Base-by-base conservation (phyloP, 1,140 invertebrate genomes). In the Paramacrobiotus metropolitanus region DNA sequence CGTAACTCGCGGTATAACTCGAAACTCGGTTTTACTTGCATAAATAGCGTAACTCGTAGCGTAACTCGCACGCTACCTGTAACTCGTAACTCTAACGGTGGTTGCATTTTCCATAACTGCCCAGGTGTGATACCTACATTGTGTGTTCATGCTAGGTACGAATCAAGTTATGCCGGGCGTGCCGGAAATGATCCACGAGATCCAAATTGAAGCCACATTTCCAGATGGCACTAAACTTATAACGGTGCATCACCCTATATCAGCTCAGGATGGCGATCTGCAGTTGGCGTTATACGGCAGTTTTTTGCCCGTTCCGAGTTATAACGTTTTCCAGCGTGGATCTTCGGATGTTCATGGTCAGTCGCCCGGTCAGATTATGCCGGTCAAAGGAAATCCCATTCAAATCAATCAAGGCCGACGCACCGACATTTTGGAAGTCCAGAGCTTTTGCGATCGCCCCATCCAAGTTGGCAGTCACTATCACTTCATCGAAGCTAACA, bases 191-290 rank as follows among this genome's bases (percentile, higher is more conserved):
- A 65, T 74, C 1, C 30, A 40, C 0, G 71, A 74, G 44, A 64
- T 74, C 4, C 69, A 71, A 55, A 63, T 74, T 4, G 72, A 73
- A 60, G 71, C 68, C 21, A 73, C 72, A 1, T 74, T 74, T 65
- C 68, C 70, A 0, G 73, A 74, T 65, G 73, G 73, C 28, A 71
- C 71, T 24, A 74, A 74, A 67, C 60, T 73, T 64, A 72, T 74
- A 63, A 73, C 70, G 24, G 67, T 74, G 18, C 68, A 72, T 60
- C 65, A 66, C 29, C 73, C 73, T 1, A 72, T 74, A 2, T 66
- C 64, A 61, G 62, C 66, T 18, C 62, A 66, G 48, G 62, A 71
- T 63, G 71, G 71, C 3, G 66, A 73, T 59, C 62, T 73, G 31
- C 62, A 67, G 4, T 60, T 73, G 48, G 72, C 72, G 9, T 59